Conservation (phyloP, 2,113 vertebrate species). For the Pionites leucogaster region DNA sequence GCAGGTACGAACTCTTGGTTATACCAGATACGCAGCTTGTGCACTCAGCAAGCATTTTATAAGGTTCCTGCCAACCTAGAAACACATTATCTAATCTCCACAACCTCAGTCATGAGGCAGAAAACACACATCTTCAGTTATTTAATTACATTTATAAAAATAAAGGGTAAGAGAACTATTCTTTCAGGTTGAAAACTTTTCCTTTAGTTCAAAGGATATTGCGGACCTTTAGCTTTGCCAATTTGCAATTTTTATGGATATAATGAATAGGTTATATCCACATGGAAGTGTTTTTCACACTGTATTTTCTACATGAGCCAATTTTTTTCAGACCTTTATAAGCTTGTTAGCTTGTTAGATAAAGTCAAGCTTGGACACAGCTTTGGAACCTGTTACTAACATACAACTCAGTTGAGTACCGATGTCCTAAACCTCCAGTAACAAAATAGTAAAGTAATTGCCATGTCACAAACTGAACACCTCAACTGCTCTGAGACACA, state of each 20-base stretch:
- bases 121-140: not conserved
- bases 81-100: not conserved
- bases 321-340: not conserved
- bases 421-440: not conserved
- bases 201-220: not conserved
- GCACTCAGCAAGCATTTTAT: not conserved
- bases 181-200: not conserved
- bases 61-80: not conserved
- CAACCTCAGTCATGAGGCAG: not conserved
- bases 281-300: not conserved
- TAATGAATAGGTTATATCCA: not conserved
- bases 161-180: not conserved
- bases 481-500: not conserved
- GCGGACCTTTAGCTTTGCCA: not conserved
- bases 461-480: not conserved
- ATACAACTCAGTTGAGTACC: not conserved
- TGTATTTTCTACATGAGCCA: not conserved
- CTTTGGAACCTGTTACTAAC: not conserved
- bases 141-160: not conserved
- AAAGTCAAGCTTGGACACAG: not conserved
- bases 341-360: not conserved
- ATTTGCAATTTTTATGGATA: not conserved
- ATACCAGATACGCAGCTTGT: rapidly evolving
- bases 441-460: not conserved
- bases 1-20: not conserved